Evolutionary conservation across 64 coral and sea anemone genomes (phyloP), one percentile per base, ranked within the genome.

Genomic region (Dendrophyllia cribrosa): DNA sequence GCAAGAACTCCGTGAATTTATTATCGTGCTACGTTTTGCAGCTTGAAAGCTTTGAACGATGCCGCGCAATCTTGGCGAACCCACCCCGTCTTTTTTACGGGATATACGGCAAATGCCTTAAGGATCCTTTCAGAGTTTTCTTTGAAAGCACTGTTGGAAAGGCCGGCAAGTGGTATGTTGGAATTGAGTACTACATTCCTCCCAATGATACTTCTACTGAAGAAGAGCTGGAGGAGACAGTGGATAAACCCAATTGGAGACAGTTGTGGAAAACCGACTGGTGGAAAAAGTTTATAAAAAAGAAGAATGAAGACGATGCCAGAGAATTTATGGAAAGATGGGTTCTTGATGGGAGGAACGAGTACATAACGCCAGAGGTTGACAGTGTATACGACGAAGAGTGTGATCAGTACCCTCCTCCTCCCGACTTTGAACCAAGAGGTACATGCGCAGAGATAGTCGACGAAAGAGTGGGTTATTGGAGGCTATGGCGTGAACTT

Each of bases 61-160:
- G 77, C n/a, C 77, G 11, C 21, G 23, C 4, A 43, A 59, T 59
- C 77, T 23, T 79, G 5, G 34, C 1, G 11, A 22, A 20, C 3
- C 52, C 77, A 0, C 55, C 21, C 17, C 22, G 25, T 8, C 24
- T 79, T 7, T 79, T 79, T 79, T 79, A 79, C 59, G 77, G 56
- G 1, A 79, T 59, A 3, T 79, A 79, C 9, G 76, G 52, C 6
- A 79, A 43, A 16, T 79, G 76, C 21, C 22, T 59, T 15, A 5
- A 79, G 8, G 76, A 79, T 59, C 76, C 76, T 23, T 79, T 79
- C 13, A 79, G 25, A 22, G 76, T 79, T 79, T 79, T 79, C 55
- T 79, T 59, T 52, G 43, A 79, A 4, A n/a, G 9, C 26, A 24
- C 76, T 4, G n/a, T 79, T 34, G 76, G 52, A n/a, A 79, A 79